phyloP scores from a whole-genome alignment of 1,140 invertebrate genomes.

The Eufriesea mexicana region DNA sequence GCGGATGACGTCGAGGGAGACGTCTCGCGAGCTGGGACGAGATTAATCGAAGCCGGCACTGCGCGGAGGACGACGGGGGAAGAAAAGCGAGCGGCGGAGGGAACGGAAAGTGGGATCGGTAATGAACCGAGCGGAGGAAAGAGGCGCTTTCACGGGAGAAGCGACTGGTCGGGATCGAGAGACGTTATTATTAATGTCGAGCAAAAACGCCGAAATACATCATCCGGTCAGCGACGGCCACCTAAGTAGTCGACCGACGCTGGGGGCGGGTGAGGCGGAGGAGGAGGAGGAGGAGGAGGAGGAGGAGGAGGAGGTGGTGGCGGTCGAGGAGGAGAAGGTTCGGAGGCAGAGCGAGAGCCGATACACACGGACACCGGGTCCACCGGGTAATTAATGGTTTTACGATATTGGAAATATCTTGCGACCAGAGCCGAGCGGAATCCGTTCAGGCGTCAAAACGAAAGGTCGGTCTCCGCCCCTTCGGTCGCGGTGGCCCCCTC shows the following conservation, averaged over 20 bases:
- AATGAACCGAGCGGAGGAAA: slow-evolving; percentile 12
- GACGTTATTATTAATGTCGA: slow-evolving; percentile 77
- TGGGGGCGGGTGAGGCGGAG: not conserved
- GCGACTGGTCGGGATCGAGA: slow-evolving; percentile 34
- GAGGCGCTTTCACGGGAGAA: slow-evolving; percentile 45
- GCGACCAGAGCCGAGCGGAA: slow-evolving; percentile 67
- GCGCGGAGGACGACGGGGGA: not conserved
- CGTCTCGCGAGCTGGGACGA: no score
- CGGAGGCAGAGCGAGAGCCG: slow-evolving; percentile 54
- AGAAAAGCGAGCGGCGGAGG: not conserved
- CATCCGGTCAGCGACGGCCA: slow-evolving; percentile 76
- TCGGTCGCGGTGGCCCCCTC: slow-evolving; percentile 31
- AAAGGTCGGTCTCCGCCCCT: slow-evolving; percentile 39
- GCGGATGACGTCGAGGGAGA: no score
- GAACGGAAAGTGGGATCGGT: slow-evolving; percentile 17
- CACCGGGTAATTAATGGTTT: slow-evolving; percentile 80
- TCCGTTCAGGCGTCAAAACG: slow-evolving; percentile 61
- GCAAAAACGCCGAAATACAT: slow-evolving; percentile 78
- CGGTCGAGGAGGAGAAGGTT: slow-evolving; percentile 61
- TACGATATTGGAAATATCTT: slow-evolving; percentile 79
- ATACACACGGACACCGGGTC: slow-evolving; percentile 68
- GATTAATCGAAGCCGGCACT: no score
- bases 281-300: slow-evolving; percentile 20
- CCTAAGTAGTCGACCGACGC: slow-evolving; percentile 75
- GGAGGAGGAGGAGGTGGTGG: slow-evolving; percentile 20